phyloP scores from a whole-genome alignment of 2,888 invertebrate genomes.

The Oscheius sp. region DNA sequence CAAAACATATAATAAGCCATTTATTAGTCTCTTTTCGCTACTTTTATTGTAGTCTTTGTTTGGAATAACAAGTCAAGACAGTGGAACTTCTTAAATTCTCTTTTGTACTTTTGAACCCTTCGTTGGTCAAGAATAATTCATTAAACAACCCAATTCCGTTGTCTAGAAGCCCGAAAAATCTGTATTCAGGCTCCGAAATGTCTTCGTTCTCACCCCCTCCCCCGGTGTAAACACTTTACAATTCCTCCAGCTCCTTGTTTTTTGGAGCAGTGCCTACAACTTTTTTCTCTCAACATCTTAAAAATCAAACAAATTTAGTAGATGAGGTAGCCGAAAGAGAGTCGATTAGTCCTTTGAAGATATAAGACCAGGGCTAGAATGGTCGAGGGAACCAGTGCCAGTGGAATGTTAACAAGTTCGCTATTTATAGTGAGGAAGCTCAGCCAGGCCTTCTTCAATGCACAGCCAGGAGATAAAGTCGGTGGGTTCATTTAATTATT shows the following conservation, averaged over 20 bases:
- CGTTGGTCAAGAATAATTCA: no score
- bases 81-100: no score
- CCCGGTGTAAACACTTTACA: slow-evolving; percentile 17
- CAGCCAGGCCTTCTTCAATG: slow-evolving; percentile 71
- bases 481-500: slow-evolving; percentile 54
- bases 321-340: slow-evolving; percentile 17
- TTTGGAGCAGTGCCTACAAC: slow-evolving; percentile 1
- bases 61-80: no score
- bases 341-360: not conserved
- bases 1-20: no score
- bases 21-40: no score
- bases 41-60: no score
- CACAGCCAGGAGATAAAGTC: slow-evolving; percentile 68
- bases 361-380: not conserved
- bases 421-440: slow-evolving; percentile 72
- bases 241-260: slow-evolving; percentile 6
- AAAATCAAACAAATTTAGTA: slow-evolving; percentile 11
- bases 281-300: not conserved
- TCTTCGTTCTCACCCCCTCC: slow-evolving; percentile 6
- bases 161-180: not conserved
- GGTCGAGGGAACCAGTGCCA: slow-evolving; percentile 19
- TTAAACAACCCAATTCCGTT: no score
- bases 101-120: no score
- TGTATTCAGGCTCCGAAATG: not conserved
- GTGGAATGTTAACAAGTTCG: slow-evolving; percentile 40